These are phyloP conservation scores for Arctia plantaginis DNA, from an alignment of 2,888 invertebrate species.

Conservation along the genomic window DNA sequence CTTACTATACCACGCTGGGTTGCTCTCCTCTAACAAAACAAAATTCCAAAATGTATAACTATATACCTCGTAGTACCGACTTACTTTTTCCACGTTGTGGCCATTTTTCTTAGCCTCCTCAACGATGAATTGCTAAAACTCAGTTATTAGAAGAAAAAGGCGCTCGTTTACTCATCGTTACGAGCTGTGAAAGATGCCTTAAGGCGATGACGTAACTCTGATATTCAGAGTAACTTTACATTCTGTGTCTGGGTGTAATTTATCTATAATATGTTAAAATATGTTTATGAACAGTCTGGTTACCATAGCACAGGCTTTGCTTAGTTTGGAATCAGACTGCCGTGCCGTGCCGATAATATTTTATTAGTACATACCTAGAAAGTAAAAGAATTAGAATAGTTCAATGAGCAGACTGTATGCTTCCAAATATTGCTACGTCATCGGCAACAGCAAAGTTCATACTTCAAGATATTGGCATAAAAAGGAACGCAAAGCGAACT, in stretches of 20 bases:
- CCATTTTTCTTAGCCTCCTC: slow-evolving; percentile 37
- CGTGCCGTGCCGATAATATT: too few relatives aligned
- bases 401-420: too few relatives aligned
- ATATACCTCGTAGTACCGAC: neutral
- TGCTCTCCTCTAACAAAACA: neutral
- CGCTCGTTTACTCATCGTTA: slow-evolving; percentile 38
- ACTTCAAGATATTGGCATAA: too few relatives aligned
- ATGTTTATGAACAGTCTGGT: too few relatives aligned
- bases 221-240: neutral
- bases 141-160: slow-evolving; percentile 30
- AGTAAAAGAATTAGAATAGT: too few relatives aligned
- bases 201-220: slow-evolving; percentile 3
- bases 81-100: slow-evolving; percentile 21
- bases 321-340: too few relatives aligned
- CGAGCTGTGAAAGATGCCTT: slow-evolving; percentile 26
- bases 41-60: neutral
- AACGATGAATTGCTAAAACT: slow-evolving; percentile 39
- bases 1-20: too few relatives aligned
- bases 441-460: too few relatives aligned
- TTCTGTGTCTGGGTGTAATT: neutral
- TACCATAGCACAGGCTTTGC: too few relatives aligned
- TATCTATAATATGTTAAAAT: neutral
- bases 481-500: too few relatives aligned
- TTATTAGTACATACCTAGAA: too few relatives aligned
- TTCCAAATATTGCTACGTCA: too few relatives aligned